A percentile compares a stretch with the other conserved stretches of the same genome.
Evolutionary conservation across 1,140 invertebrate genomes (phyloP).

Genomic region (Vanessa tameamea): DNA sequence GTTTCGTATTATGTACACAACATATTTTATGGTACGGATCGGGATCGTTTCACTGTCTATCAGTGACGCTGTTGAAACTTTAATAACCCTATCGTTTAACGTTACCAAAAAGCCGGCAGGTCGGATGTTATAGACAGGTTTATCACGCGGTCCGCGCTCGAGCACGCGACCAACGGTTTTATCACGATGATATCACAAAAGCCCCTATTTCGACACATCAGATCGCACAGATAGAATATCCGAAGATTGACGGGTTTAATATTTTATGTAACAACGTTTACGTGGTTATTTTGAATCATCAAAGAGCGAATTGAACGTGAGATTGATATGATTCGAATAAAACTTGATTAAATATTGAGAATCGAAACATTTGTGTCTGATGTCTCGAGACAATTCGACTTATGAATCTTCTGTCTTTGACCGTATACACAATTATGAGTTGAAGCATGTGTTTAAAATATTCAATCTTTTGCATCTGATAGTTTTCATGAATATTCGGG

Average conservation of each 20-base stretch:
- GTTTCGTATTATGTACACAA: constrained; percentile 2
- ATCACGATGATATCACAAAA: constrained; percentile 56
- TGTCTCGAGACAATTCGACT: not conserved
- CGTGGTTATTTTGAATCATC: not conserved
- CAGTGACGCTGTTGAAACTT: constrained; percentile 1
- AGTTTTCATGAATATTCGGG: too few species aligned
- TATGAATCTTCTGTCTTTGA: too few species aligned
- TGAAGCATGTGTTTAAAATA: too few species aligned
- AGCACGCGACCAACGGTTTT: constrained; percentile 52
- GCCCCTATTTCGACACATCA: constrained; percentile 28
- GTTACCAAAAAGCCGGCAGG: constrained; percentile 37
- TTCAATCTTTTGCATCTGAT: too few species aligned
- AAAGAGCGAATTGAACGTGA: not conserved
- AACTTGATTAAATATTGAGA: not conserved
- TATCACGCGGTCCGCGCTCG: constrained; percentile 41
- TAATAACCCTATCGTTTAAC: constrained; percentile 21
- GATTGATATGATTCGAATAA: not conserved
- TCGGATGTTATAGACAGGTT: constrained; percentile 52
- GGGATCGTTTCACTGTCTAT: constrained; percentile 1
- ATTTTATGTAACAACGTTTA: constrained; percentile 19
- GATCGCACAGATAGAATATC: constrained; percentile 38
- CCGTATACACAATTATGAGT: too few species aligned
- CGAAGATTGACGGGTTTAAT: constrained; percentile 41
- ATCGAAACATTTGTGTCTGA: not conserved
- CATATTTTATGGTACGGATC: not conserved